These are phyloP conservation scores for Eustalomyia histrio DNA, from an alignment of 2,888 invertebrate genomes.

Conservation along the genomic window DNA sequence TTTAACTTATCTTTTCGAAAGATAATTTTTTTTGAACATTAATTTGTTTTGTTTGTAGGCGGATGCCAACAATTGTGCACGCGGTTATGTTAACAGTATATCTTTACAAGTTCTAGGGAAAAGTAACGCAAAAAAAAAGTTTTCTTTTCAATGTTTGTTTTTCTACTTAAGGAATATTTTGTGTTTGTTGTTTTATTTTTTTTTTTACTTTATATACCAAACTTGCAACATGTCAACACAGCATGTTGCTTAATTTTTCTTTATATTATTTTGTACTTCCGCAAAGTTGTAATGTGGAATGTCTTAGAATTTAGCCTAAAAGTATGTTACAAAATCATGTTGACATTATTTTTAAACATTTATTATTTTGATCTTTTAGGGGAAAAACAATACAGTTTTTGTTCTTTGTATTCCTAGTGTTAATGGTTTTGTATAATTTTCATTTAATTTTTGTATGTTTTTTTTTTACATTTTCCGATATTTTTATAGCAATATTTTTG, in stretches of 20 bases:
- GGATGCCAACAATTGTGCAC: constrained; percentile 24
- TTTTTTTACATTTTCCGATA: constrained; percentile 15
- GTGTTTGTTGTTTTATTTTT: constrained; percentile 15
- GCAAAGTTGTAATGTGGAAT: constrained; percentile 28
- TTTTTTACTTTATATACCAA: constrained; percentile 2
- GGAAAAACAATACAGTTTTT: constrained; percentile 44
- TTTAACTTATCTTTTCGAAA: background rate
- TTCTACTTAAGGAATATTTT: constrained; percentile 36
- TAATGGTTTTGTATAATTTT: constrained; percentile 62
- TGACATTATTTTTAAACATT: constrained; percentile 65
- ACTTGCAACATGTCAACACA: constrained; percentile 60
- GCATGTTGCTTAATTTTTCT: constrained; percentile 56
- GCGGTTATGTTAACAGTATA: constrained; percentile 28
- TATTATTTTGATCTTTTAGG: constrained; percentile 63
- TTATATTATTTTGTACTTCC: constrained; percentile 22
- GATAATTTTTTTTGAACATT: background rate
- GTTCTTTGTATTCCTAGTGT: constrained; percentile 33
- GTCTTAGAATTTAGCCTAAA: constrained; percentile 34
- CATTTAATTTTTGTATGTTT: constrained; percentile 49
- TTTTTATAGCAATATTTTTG: constrained; percentile 10
- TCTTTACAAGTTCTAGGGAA: constrained; percentile 19
- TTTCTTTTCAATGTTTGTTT: constrained; percentile 38
- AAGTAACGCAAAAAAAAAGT: constrained; percentile 36
- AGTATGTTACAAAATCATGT: constrained; percentile 46
- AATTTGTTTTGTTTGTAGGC: constrained; percentile 24